Evolutionary conservation across 1,140 invertebrate genomes (phyloP).

Genomic region (Trichonephila clavipes): DNA sequence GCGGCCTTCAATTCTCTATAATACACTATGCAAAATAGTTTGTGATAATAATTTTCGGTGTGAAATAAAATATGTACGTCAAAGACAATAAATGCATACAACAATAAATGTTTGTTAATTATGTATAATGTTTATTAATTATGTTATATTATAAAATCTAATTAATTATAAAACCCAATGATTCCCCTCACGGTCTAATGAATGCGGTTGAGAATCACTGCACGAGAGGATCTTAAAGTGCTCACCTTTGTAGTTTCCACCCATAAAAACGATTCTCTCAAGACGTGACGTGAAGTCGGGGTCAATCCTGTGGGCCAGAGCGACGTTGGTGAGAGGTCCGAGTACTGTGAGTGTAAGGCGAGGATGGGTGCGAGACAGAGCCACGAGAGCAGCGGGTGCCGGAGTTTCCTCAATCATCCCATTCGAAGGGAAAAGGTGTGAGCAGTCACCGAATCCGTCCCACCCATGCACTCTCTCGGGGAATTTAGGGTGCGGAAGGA

Average conservation of each 20-base stretch:
- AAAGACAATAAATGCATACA: too few species aligned
- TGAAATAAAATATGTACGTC: too few species aligned
- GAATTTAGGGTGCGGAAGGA: background rate
- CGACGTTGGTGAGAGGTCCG: conserved; percentile 84
- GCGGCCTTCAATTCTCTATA: too few species aligned
- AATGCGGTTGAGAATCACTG: too few species aligned
- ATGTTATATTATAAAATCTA: too few species aligned
- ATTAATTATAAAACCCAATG: too few species aligned
- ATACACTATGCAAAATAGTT: too few species aligned
- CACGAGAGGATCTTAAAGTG: too few species aligned
- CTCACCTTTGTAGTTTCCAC: conserved; percentile 80
- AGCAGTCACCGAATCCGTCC: conserved; percentile 80
- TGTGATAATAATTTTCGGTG: too few species aligned
- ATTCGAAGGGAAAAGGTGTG: conserved; percentile 74
- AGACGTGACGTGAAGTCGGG: conserved; percentile 80
- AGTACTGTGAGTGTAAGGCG: conserved; percentile 84
- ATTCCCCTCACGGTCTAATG: too few species aligned
- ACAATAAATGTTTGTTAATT: too few species aligned
- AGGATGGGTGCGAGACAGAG: conserved; percentile 82
- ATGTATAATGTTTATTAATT: too few species aligned
- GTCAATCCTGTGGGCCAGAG: conserved; percentile 81
- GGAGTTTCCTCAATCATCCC: conserved; percentile 7
- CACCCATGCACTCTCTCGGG: conserved; percentile 76
- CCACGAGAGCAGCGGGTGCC: conserved; percentile 79
- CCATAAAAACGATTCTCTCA: conserved; percentile 76